Base-by-base conservation (phyloP, 2,888 invertebrate species). In the Drosophila emarginata region DNA sequence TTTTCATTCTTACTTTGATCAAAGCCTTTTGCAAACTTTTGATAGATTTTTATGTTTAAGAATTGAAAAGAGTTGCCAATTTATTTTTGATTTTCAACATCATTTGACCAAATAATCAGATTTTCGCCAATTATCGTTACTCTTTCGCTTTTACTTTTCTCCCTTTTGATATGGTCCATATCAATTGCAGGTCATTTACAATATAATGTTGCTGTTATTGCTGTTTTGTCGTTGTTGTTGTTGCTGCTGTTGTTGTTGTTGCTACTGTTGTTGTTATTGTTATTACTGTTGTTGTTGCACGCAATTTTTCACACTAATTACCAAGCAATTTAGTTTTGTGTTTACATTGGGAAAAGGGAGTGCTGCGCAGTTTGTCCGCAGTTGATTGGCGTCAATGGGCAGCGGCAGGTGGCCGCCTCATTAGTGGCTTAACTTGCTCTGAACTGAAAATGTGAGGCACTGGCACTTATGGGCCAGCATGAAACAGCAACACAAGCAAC, bases 241-340 rank as follows among this genome's bases (percentile, higher is more conserved):
- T 73, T 87, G 56, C 51, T 72, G 50, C 56, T 73, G 77, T 73
- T 87, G 67, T n/a, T n/a, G n/a, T n/a, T n/a, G n/a, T n/a, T n/a
- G n/a, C n/a, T n/a, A 65, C 66, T 28, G 28, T 11, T 45, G 54
- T 51, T 72, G 45, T 59, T 73, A 74, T 73, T 87, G 67, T 18
- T 45, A 50, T 56, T 72, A 37, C 54, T 40, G 56, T 56, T 72
- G 50, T 59, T 73, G 77, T 73, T 87, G 67, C 66, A 82, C 86
- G 74, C 88, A 85, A 81, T 87, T 82, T 86, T 83, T 88, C 73
- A 74, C 76, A 88, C 83, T 84, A 84, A 84, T 88, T 84, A 84
- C 83, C 73, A 82, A 86, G 88, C 88, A 88, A 88, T 88, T 84
- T 83, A 79, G 80, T 86, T 88, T 80, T 82, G 80, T 83, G 83